Percentiles rank a stretch among this genome's conserved stretches.
phyloP scores from a whole-genome alignment of 2,888 invertebrate genomes.

The Oxyscelio sp. region DNA sequence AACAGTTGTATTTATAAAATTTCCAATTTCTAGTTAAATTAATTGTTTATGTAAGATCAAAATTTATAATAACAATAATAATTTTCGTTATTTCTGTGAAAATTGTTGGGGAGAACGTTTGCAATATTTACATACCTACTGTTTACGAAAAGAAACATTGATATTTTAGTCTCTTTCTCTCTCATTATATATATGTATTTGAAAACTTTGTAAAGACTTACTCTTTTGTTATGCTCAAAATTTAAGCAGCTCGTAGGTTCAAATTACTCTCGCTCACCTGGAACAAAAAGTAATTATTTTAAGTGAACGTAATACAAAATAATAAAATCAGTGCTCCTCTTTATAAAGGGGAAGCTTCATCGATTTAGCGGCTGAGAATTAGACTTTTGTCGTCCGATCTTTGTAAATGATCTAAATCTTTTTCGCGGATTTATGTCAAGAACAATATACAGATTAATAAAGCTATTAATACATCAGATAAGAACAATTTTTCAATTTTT shows the following conservation, averaged over 20 bases:
- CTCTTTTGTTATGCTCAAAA: constrained; percentile 40
- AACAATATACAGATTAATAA: constrained; percentile 48
- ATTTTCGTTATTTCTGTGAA: too few species aligned
- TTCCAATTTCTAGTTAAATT: too few species aligned
- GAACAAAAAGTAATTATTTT: constrained; percentile 36
- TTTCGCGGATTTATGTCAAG: constrained; percentile 43
- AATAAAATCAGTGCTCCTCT: too few species aligned
- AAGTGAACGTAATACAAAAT: constrained; percentile 18
- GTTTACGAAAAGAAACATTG: too few species aligned
- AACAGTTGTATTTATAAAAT: too few species aligned
- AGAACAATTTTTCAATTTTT: constrained; percentile 55
- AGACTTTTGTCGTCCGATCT: neutral
- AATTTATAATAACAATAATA: too few species aligned
- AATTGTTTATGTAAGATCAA: too few species aligned
- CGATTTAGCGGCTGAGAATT: neutral
- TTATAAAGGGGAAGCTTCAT: too few species aligned
- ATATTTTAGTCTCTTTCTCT: too few species aligned
- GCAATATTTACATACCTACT: too few species aligned
- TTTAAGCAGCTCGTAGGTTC: constrained; percentile 31
- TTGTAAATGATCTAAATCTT: neutral
- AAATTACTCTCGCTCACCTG: constrained; percentile 44
- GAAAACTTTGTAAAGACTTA: constrained; percentile 60
- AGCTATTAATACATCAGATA: constrained; percentile 46
- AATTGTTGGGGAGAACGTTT: too few species aligned
- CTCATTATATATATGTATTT: too few species aligned